phyloP scores from a whole-genome alignment of 2,888 invertebrate species.

The Paralinhomoeus sp. region DNA sequence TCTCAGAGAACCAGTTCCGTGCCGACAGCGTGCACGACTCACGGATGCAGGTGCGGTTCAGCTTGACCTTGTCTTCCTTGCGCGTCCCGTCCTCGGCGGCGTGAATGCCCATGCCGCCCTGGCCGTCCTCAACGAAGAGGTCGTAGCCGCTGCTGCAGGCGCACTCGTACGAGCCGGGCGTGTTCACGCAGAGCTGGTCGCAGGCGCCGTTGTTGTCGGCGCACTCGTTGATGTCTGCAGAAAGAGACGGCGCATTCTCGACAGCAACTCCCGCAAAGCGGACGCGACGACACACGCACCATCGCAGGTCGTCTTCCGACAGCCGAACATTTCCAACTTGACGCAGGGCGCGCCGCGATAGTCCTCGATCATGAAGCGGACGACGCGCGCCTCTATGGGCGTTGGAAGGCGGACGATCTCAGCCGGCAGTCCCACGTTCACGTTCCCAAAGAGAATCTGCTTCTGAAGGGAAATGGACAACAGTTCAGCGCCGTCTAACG shows the following conservation, averaged over 20 bases:
- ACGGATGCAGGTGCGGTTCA: constrained; percentile 73
- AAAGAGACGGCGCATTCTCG: no score
- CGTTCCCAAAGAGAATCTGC: constrained; percentile 1
- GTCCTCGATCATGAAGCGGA: constrained; percentile 10
- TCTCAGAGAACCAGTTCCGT: no score
- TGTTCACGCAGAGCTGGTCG: constrained; percentile 23
- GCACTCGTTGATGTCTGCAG: constrained; percentile 22
- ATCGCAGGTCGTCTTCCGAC: constrained; percentile 13
- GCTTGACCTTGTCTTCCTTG: constrained; percentile 62
- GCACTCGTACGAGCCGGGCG: constrained; percentile 53
- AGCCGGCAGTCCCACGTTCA: constrained; percentile 2
- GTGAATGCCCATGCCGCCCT: constrained; percentile 51
- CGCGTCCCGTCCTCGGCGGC: constrained; percentile 58
- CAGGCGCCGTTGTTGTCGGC: constrained; percentile 21
- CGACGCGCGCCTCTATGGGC: constrained; percentile 12
- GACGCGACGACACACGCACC: constrained; percentile 5
- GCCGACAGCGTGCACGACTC: no score
- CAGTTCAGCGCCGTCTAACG: no score
- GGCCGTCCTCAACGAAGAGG: constrained; percentile 59
- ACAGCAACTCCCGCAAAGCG: no score
- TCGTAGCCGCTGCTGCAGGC: constrained; percentile 74
- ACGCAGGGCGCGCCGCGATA: constrained; percentile 14
- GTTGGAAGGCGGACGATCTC: constrained; percentile 9
- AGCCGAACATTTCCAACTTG: constrained; percentile 16
- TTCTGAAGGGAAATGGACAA: constrained; percentile 2